phyloP scores from a whole-genome alignment of 2,113 vertebrate species.

The Nettapus auritus region DNA sequence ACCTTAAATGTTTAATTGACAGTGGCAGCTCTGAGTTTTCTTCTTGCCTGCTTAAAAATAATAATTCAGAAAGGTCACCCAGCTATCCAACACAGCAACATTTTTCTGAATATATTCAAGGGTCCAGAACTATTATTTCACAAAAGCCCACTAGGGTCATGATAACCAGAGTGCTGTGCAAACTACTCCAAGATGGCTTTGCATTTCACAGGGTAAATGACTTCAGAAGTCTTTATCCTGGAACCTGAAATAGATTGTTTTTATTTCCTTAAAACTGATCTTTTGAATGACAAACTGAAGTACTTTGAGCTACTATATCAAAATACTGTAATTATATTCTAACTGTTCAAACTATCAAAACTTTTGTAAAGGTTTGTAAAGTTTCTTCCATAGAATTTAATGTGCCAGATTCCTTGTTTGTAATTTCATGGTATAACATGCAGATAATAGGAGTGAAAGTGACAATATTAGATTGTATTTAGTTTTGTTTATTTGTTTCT shows the following conservation, averaged over 20 bases:
- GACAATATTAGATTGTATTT: background rate
- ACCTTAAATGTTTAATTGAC: background rate
- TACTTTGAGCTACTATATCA: background rate
- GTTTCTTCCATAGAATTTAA: background rate
- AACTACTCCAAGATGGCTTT: background rate
- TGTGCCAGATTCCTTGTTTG: background rate
- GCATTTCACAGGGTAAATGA: background rate
- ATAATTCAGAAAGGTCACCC: background rate
- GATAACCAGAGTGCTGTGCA: background rate
- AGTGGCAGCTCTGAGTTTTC: background rate
- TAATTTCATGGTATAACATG: accelerated
- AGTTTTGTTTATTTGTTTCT: background rate
- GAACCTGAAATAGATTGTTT: background rate
- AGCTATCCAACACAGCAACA: background rate
- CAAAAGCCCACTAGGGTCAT: background rate
- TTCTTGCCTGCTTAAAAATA: background rate
- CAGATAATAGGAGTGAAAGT: background rate
- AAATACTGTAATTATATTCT: background rate
- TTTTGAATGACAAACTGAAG: background rate
- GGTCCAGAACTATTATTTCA: background rate
- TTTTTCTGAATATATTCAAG: background rate
- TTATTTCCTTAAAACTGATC: background rate
- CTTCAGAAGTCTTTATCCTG: background rate
- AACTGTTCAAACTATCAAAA: background rate
- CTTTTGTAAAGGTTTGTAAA: background rate